phyloP scores from a whole-genome alignment of 2,113 vertebrate genomes.

The Argyrosomus japonicus region DNA sequence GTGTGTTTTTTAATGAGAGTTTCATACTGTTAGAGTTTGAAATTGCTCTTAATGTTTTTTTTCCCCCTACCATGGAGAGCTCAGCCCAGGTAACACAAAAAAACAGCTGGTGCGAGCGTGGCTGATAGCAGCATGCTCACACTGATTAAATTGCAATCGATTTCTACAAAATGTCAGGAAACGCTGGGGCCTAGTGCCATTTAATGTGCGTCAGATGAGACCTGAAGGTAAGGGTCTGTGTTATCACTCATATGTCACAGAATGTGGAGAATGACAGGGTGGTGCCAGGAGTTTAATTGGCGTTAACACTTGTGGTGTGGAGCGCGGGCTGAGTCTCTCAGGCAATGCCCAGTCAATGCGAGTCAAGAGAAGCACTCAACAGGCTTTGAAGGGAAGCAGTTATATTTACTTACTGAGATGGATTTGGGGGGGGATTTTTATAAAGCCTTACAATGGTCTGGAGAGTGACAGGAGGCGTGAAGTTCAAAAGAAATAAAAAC shows the following conservation, averaged over 20 bases:
- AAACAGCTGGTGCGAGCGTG: slow-evolving; percentile 80
- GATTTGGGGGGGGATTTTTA: slow-evolving; percentile 39
- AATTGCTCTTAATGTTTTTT: slow-evolving; percentile 25
- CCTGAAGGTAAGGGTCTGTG: slow-evolving; percentile 87
- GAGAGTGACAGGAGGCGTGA: slow-evolving; percentile 49
- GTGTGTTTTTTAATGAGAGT: slow-evolving; percentile 45
- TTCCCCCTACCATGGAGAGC: not conserved
- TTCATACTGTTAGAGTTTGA: slow-evolving; percentile 46
- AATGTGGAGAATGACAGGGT: slow-evolving; percentile 76
- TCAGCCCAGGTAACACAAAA: slow-evolving; percentile 72
- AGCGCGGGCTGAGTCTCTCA: slow-evolving; percentile 63
- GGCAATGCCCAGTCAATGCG: slow-evolving; percentile 72
- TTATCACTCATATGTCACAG: slow-evolving; percentile 88
- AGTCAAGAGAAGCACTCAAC: slow-evolving; percentile 74
- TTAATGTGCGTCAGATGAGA: slow-evolving; percentile 88
- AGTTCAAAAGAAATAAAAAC: slow-evolving; percentile 64
- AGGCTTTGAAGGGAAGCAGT: slow-evolving; percentile 74
- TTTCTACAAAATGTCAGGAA: slow-evolving; percentile 91
- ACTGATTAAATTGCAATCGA: slow-evolving; percentile 91
- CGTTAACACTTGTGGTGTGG: slow-evolving; percentile 73
- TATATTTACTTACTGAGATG: slow-evolving; percentile 74
- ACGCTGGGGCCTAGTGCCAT: slow-evolving; percentile 85
- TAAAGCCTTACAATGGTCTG: slow-evolving; percentile 60
- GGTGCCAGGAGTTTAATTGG: slow-evolving; percentile 80
- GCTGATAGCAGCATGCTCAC: slow-evolving; percentile 82